Evolutionary conservation across 1,140 invertebrate genomes (phyloP), one percentile per base, ranked within the genome.

Genomic region (Drosophila mojavensis): DNA sequence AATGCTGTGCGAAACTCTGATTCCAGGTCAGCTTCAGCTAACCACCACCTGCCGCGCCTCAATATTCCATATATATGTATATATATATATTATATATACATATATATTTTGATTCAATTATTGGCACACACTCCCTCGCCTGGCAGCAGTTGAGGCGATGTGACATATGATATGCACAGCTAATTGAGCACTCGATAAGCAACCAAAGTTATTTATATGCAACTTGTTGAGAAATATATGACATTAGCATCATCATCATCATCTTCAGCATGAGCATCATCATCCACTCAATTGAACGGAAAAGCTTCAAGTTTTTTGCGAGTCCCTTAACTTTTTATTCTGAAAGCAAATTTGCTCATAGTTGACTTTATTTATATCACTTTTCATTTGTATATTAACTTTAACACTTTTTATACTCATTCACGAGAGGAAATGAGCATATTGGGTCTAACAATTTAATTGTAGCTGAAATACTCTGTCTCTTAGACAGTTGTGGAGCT

Each of bases 71-170:
- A 45, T 62, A 28, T 28, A 2, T 28, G 2, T 4, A 51, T 5
- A 45, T 62, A 28, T 28, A 2, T 28, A 28, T 4, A 28, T 28
- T 30, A 5, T 30, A 15, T 30, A 24, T 30, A 24, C 10, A n/a
- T 50, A 51, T 5, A 45, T 62, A 58, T 75, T 70, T 75, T 64
- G 59, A 75, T 75, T 75, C 67, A 71, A 75, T 75, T 71, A 75
- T 68, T 45, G 30, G n/a, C 54, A 54, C 58, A 54, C 69, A 33
- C 28, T 30, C 28, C 4, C 28, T 13, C 36, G 9, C 10, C 33
- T 10, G 59, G 4, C 5, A 5, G 4, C 54, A 20, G 53, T 28
- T 51, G 33, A 24, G 33, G 10, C 33, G 50, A 39, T 39, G 13
- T 39, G 36, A 45, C 28, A 56, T 33, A n/a, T 55, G 24, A 56